These are phyloP conservation scores for Oscheius sp. DNA, from an alignment of 2,888 invertebrate species.

Conservation along the genomic window DNA sequence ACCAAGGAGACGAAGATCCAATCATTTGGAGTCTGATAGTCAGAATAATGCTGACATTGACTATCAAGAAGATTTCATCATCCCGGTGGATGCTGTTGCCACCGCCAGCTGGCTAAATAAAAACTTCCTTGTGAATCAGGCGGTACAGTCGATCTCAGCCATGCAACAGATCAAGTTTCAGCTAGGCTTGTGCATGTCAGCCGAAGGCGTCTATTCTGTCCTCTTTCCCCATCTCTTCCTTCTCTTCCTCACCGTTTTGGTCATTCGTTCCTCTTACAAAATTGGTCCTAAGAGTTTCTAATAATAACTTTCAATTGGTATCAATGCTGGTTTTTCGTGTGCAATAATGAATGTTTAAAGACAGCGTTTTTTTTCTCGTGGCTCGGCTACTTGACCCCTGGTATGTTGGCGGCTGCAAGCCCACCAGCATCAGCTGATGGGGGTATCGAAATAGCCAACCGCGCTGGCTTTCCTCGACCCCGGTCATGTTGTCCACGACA, in stretches of 20 bases:
- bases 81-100: constrained; percentile 47
- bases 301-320: constrained; percentile 9
- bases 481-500: constrained; percentile 32
- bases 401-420: constrained; percentile 10
- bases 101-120: constrained; percentile 46
- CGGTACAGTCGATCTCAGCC: constrained; percentile 17
- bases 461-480: constrained; percentile 16
- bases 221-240: constrained; percentile 23
- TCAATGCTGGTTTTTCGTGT: constrained; percentile 5
- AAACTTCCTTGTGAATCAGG: constrained; percentile 48
- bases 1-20: constrained; percentile 37
- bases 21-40: background rate
- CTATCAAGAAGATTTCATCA: constrained; percentile 44
- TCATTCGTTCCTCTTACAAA: constrained; percentile 22
- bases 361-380: background rate
- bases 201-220: constrained; percentile 23
- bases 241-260: constrained; percentile 16
- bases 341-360: constrained; percentile 12
- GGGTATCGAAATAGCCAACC: background rate
- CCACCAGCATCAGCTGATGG: constrained; percentile 19
- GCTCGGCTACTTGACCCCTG: constrained; percentile 12
- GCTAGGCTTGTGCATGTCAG: constrained; percentile 27
- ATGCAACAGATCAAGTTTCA: constrained; percentile 1
- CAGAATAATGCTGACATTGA: background rate
- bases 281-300: constrained; percentile 30